Evolutionary conservation across 2,797 vertebrate species (phyloP), one percentile per base, ranked within the genome.

Genomic region (Phylloscopus collybita): DNA sequence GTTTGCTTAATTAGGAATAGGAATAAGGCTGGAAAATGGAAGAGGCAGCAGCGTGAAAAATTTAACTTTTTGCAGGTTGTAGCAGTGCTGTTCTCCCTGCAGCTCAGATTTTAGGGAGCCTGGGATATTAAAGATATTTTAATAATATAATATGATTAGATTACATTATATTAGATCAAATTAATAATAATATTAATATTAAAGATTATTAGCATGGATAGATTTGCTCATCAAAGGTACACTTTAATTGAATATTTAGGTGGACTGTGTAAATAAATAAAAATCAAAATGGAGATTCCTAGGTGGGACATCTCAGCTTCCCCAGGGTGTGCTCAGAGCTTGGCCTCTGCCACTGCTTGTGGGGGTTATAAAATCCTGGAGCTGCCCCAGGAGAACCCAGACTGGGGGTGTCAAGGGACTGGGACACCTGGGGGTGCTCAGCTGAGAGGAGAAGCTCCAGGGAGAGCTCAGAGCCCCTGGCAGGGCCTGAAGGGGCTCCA

Each of bases 281-380:
- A 79, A 61, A 19, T 3, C 1, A 11, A 32, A 76, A n/a, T 7
- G 2, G 17, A 11, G 20, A 60, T 61, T 66, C 25, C 38, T 17
- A 8, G 38, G 34, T 5, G 45, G 34, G 82, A 13, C 10, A 70
- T 4, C 26, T 34, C 30, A 9, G 15, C 42, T 57, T 7, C 3
- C 9, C 53, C 53, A 10, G 54, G 53, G 6, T 69, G 45, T 34
- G 36, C 65, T 44, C 36, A 60, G 65, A 42, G 45, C 78, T 13
- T 25, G 54, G 25, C 16, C 45, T 34, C 60, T 64, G 32, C 44
- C 3, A 1, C 12, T 34, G 23, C 8, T 25, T 9, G 5, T 30
- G 65, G 45, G 34, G 20, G 10, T 44, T 8, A 2, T 3, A 34
- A 60, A 81, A 34, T 30, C 4, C 0, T 26, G 26, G 26, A 10